These are phyloP conservation scores for Acleris holmiana DNA, from an alignment of 2,888 invertebrate species.

Conservation along the genomic window DNA sequence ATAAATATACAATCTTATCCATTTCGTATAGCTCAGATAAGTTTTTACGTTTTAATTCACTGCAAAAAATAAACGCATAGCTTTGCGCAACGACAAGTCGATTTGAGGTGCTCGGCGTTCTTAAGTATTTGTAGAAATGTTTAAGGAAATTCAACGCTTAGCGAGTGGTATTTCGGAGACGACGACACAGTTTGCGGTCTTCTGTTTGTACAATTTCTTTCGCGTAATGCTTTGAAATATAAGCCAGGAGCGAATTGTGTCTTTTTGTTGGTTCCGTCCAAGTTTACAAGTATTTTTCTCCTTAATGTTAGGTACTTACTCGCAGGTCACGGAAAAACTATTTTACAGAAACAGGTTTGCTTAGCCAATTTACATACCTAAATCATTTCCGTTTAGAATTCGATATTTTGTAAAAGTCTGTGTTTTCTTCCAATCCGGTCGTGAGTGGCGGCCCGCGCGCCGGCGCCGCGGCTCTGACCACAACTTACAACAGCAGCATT, in stretches of 20 bases:
- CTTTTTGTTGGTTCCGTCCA: no score
- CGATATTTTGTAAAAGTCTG: slow-evolving; percentile 2
- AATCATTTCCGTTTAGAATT: neutral
- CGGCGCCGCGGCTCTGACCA: slow-evolving; percentile 43
- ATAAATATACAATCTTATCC: no score
- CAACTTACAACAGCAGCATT: slow-evolving; percentile 57
- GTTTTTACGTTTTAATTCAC: no score
- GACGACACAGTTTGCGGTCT: slow-evolving; percentile 32
- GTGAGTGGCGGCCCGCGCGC: slow-evolving; percentile 14
- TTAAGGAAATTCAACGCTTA: slow-evolving; percentile 33
- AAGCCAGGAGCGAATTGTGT: no score
- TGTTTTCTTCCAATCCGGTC: slow-evolving; percentile 19
- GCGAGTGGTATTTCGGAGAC: slow-evolving; percentile 14
- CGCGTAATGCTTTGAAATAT: slow-evolving; percentile 2
- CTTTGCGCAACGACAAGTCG: slow-evolving; percentile 8
- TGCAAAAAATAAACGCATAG: neutral
- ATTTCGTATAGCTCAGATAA: no score
- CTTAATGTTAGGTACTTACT: no score
- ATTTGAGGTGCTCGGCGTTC: slow-evolving; percentile 26
- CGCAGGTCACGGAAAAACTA: no score
- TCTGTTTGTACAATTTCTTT: slow-evolving; percentile 28
- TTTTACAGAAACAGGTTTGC: no score
- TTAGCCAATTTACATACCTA: no score
- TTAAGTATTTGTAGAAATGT: slow-evolving; percentile 33
- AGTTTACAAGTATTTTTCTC: no score